A percentile compares a stretch with the other conserved stretches of the same genome.
Evolutionary conservation across 2,888 invertebrate species (phyloP).

Genomic region (Hylaea fasciaria): DNA sequence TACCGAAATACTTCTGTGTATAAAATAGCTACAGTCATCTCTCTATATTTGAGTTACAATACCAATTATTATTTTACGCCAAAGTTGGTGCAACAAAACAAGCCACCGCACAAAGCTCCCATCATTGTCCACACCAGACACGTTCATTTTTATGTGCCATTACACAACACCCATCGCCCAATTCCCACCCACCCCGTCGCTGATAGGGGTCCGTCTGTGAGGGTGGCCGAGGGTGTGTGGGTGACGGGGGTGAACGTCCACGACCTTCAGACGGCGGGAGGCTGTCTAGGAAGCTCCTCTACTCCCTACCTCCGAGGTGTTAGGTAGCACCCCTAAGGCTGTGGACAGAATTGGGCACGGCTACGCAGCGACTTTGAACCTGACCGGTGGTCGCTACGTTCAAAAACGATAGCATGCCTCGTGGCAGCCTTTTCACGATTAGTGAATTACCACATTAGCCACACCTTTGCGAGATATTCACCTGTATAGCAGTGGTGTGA

Average conservation of each 20-base stretch:
- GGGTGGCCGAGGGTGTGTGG: conserved; percentile 56
- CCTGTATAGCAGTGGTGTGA: too few relatives aligned
- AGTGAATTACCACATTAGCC: too few relatives aligned
- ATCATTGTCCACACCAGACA: conserved; percentile 26
- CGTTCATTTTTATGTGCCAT: conserved; percentile 34
- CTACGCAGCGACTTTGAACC: conserved; percentile 2
- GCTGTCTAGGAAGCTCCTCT: conserved; percentile 71
- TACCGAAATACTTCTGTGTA: too few relatives aligned
- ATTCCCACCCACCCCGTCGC: conserved; percentile 20
- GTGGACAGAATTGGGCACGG: background rate
- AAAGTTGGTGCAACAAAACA: conserved; percentile 28
- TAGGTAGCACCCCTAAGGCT: conserved; percentile 23
- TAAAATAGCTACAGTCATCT: too few relatives aligned
- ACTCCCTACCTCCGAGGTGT: conserved; percentile 28
- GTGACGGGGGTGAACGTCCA: conserved; percentile 71
- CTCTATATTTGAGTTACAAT: background rate
- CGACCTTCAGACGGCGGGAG: conserved; percentile 79
- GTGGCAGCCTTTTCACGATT: too few relatives aligned
- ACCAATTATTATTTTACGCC: background rate
- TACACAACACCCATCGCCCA: conserved; percentile 30
- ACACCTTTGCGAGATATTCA: too few relatives aligned
- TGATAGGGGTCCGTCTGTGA: conserved; percentile 9
- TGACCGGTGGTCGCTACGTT: background rate
- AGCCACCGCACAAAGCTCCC: conserved; percentile 13
- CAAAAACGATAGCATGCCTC: too few relatives aligned